Conservation (phyloP, 2,113 vertebrate species). For the Microtus pennsylvanicus region DNA sequence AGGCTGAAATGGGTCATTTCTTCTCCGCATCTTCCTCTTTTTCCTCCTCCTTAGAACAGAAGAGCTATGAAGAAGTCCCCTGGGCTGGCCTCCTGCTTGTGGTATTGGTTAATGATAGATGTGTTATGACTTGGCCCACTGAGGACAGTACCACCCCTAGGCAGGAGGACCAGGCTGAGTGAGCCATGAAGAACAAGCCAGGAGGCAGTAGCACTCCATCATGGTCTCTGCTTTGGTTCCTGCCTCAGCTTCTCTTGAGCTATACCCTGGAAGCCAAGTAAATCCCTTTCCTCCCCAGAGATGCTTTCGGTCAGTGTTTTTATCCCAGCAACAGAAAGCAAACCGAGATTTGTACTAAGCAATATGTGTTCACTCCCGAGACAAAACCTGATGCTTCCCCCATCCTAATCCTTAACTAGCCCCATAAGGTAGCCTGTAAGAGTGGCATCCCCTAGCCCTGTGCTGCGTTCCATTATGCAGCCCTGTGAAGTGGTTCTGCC, state of each 20-base stretch:
- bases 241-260: neutral
- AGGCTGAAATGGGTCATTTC: neutral
- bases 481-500: neutral
- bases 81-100: neutral
- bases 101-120: neutral
- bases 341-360: neutral
- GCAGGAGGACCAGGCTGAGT: neutral
- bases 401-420: neutral
- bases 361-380: rapidly evolving
- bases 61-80: neutral
- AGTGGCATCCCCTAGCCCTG: neutral
- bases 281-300: neutral
- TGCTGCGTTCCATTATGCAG: neutral
- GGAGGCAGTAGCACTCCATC: neutral
- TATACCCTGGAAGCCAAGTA: neutral
- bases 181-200: neutral
- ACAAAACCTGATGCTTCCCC: neutral
- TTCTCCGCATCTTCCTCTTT: neutral
- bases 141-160: neutral
- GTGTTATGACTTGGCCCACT: neutral
- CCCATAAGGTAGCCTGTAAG: neutral
- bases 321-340: neutral
- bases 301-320: neutral
- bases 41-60: neutral
- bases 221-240: neutral